Base-by-base conservation (phyloP, 2,888 invertebrate genomes). In the Cylloceria caligata region DNA sequence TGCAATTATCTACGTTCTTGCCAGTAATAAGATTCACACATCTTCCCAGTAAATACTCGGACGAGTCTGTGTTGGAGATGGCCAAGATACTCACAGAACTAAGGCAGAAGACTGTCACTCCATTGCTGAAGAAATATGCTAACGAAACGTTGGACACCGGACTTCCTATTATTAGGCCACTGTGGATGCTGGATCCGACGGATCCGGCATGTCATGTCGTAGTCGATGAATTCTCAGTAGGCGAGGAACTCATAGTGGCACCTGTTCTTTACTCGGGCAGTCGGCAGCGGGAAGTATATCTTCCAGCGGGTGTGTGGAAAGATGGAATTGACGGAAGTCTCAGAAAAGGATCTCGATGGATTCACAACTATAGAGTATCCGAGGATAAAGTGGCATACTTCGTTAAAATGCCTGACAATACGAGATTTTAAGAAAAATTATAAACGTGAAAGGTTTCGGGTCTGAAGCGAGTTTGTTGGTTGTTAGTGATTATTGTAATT, bases 21-120 rank as follows among this genome's bases (percentile, higher is more conserved):
- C 98, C 99, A 0, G 97, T 98, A 0, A 96, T 99, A 93, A 96
- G 98, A 90, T 98, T 98, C 88, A 97, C 97, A 0, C 96, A 97
- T 89, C 93, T 98, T 52, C 99, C 99, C 0, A 97, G 97, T 90
- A 96, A 97, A 90, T 98, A 98, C 89, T 97, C 96, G 34, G 96
- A 97, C 88, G 96, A 96, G 55, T 94, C 94, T 60, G 96, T 97
- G 0, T 93, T 97, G 11, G 96, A 97, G 77, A 95, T 97, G 91
- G 97, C 97, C 0, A 96, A 96, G 89, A 95, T 94, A 89, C 94
- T 97, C 88, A 96, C 97, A 0, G 93, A 94, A 2, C 93, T 97
- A n/a, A 94, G 98, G 19, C 96, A 96, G 87, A 96, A 96, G 90
- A 94, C 95, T 85, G 97, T 96, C 86, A 96, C 96, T 6, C 96